phyloP scores from a whole-genome alignment of 2,113 vertebrate genomes.

The Colaptes auratus region DNA sequence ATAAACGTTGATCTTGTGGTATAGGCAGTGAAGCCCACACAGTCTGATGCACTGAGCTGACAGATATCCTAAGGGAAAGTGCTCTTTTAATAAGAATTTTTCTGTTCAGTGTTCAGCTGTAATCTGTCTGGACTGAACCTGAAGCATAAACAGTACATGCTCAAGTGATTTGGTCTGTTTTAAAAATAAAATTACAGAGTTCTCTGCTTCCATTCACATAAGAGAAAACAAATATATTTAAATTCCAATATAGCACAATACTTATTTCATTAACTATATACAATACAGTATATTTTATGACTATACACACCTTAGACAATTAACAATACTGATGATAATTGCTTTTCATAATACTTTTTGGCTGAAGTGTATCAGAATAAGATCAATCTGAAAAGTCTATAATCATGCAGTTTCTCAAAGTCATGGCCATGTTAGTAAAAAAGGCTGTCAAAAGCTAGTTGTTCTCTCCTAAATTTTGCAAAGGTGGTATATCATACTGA shows the following conservation, averaged over 20 bases:
- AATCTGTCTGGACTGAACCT: neutral
- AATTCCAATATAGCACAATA: neutral
- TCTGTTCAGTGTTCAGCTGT: neutral
- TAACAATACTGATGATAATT: neutral
- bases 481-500: neutral
- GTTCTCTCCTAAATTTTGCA: neutral
- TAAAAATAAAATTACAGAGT: neutral
- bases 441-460: neutral
- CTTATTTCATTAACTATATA: neutral
- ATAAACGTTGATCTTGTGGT: conserved; percentile 33
- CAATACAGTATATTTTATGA: neutral
- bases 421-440: neutral
- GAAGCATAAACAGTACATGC: neutral
- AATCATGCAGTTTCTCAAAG: neutral
- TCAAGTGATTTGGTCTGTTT: neutral
- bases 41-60: neutral
- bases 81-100: conserved; percentile 4
- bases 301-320: neutral
- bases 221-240: neutral
- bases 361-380: neutral
- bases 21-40: conserved; percentile 3
- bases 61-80: conserved; percentile 13
- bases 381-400: neutral
- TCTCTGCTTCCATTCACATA: neutral
- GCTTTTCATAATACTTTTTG: neutral